Conservation (phyloP, 2,113 vertebrate genomes). For the Pavo muticus region DNA sequence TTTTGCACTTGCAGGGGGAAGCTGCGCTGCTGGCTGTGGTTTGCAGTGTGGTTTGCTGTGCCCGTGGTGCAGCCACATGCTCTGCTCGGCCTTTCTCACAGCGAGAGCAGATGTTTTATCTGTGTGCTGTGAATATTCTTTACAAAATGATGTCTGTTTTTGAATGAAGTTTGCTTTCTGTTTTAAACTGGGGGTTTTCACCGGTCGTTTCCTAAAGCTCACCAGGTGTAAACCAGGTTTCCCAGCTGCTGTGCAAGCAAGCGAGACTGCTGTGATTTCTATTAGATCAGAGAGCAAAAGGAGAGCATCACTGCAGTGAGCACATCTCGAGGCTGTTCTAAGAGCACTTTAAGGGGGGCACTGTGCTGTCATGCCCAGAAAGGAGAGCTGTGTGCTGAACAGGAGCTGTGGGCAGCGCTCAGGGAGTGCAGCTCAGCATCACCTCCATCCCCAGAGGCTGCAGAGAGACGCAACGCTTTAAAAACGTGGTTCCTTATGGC, state of each 20-base stretch:
- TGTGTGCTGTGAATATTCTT: not conserved
- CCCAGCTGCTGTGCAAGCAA: not conserved
- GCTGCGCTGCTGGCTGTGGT: not conserved
- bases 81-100: too few relatives aligned
- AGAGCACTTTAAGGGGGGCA: not conserved
- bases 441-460: not conserved
- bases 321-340: not conserved
- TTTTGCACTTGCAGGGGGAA: not conserved
- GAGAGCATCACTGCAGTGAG: not conserved
- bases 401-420: not conserved
- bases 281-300: not conserved
- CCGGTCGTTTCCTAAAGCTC: not conserved
- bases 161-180: not conserved
- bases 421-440: not conserved
- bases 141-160: not conserved
- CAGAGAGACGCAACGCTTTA: not conserved
- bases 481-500: not conserved
- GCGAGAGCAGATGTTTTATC: too few relatives aligned
- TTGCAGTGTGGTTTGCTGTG: too few relatives aligned
- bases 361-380: rapidly evolving
- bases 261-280: not conserved
- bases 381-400: rapidly evolving
- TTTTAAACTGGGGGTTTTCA: not conserved
- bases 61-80: too few relatives aligned
- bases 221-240: not conserved